Evolutionary conservation across 2,113 vertebrate species (phyloP).

Genomic region (Ciconia boyciana): DNA sequence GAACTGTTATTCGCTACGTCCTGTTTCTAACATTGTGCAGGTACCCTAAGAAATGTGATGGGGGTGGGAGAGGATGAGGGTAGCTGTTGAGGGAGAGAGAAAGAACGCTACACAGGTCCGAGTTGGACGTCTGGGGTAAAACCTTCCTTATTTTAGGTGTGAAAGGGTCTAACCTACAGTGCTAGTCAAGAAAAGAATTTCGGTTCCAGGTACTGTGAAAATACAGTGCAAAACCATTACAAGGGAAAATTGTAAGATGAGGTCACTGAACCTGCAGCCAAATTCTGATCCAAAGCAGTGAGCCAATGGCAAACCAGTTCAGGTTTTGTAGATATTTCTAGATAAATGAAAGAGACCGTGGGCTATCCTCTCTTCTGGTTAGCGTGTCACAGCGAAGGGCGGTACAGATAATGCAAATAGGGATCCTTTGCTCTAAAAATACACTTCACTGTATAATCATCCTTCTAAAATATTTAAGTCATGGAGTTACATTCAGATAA

Average conservation of each 20-base stretch:
- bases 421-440: not conserved
- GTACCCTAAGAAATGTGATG: not conserved
- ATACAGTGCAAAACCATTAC: not conserved
- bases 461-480: not conserved
- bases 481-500: not conserved
- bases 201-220: not conserved
- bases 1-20: not conserved
- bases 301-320: not conserved
- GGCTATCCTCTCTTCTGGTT: not conserved
- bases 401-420: not conserved
- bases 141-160: too few species aligned
- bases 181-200: not conserved
- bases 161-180: not conserved
- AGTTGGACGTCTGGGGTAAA: not conserved
- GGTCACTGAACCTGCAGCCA: not conserved
- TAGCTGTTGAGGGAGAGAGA: not conserved
- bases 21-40: not conserved
- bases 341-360: not conserved
- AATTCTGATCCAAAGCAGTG: not conserved
- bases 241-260: not conserved
- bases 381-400: not conserved
- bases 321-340: not conserved
- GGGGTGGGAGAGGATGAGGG: not conserved
- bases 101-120: rapidly evolving
- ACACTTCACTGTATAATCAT: not conserved